These are phyloP conservation scores for Volucella bombylans DNA, from an alignment of 2,888 invertebrate species.

Conservation along the genomic window DNA sequence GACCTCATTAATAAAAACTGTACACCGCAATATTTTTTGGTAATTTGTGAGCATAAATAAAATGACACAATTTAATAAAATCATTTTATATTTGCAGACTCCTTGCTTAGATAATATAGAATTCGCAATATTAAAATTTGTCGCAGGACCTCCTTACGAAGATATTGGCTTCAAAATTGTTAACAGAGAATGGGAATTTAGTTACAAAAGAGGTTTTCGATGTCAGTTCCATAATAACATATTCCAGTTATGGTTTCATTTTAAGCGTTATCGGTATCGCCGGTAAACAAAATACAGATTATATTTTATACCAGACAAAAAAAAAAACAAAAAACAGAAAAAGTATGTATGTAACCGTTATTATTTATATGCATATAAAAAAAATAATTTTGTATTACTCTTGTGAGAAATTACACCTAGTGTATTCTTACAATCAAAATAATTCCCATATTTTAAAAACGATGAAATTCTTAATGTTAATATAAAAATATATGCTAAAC, in stretches of 20 bases:
- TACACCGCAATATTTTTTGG: conserved; percentile 96
- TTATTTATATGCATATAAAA: too few species aligned
- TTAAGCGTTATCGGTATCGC: conserved; percentile 98
- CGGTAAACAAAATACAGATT: conserved; percentile 83
- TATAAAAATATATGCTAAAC: too few species aligned
- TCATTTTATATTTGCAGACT: conserved; percentile 85
- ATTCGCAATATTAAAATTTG: conserved; percentile 96
- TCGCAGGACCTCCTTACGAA: conserved; percentile 99
- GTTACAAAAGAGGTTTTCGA: conserved; percentile 98
- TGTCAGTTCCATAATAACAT: conserved; percentile 99
- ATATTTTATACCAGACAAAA: too few species aligned
- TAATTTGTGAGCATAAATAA: conserved; percentile 81
- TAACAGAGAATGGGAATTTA: conserved; percentile 99
- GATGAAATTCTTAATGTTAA: too few species aligned
- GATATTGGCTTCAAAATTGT: conserved; percentile 99
- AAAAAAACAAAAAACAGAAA: too few species aligned
- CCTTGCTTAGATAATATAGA: conserved; percentile 95
- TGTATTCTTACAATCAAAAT: too few species aligned
- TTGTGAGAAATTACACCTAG: too few species aligned
- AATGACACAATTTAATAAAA: conserved; percentile 1
- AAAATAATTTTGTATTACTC: too few species aligned
- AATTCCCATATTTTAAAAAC: too few species aligned
- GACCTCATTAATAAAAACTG: conserved; percentile 96
- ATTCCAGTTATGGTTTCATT: conserved; percentile 99
- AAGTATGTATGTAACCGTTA: too few species aligned